Conservation (phyloP, 2,797 vertebrate species). For the Tadarida brasiliensis region DNA sequence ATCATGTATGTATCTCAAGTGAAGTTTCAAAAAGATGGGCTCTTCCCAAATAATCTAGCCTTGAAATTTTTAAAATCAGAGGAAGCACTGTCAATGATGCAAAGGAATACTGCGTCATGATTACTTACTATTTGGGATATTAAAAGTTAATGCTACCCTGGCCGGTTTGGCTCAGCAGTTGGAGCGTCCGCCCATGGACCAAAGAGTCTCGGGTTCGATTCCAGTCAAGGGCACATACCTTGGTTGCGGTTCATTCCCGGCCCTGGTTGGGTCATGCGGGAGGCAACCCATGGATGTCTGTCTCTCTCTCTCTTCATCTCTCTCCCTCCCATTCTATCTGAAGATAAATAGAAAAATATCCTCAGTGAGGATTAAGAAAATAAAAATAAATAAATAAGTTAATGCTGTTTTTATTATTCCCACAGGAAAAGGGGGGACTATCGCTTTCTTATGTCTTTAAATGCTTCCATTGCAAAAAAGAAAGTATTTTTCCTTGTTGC, state of each 20-base stretch:
- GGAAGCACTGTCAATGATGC: slow-evolving; percentile 11
- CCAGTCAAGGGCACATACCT: too few relatives aligned
- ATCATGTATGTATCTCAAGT: not conserved
- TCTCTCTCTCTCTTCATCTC: too few relatives aligned
- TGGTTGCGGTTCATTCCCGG: too few relatives aligned
- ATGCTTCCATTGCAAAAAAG: slow-evolving; percentile 47
- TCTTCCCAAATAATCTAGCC: slow-evolving; percentile 39
- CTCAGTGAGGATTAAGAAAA: too few relatives aligned
- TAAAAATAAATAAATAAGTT: not conserved
- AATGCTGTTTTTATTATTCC: slow-evolving; percentile 28
- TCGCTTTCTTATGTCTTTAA: not conserved
- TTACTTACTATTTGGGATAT: not conserved
- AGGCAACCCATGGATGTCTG: too few relatives aligned
- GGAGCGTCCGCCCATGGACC: too few relatives aligned
- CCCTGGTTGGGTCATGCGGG: too few relatives aligned
- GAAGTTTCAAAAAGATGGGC: slow-evolving; percentile 10
- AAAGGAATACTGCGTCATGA: not conserved
- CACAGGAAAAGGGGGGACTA: not conserved
- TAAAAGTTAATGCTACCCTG: not conserved
- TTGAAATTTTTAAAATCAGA: slow-evolving; percentile 48
- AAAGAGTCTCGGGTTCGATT: too few relatives aligned
- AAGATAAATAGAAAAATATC: too few relatives aligned
- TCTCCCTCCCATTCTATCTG: too few relatives aligned
- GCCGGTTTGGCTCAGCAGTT: too few relatives aligned
- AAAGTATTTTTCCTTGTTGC: not conserved